These are phyloP conservation scores for Cliona cf. orientalis DNA, from an alignment of 37 sponge, comb jelly and placozoan genomes.

Conservation along the genomic window DNA sequence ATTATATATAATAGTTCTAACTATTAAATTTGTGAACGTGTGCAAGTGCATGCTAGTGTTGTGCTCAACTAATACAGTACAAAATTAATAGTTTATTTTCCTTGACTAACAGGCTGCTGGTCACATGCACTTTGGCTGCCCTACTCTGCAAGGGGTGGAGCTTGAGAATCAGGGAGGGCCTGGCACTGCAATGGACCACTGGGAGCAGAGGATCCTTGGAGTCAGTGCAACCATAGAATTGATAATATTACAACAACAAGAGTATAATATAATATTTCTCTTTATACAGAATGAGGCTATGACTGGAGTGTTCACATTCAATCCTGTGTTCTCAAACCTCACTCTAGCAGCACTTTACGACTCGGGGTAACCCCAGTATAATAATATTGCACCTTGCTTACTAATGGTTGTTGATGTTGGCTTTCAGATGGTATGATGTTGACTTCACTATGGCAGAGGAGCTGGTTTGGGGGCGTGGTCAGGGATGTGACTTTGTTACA, in stretches of 20 bases:
- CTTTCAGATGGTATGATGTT: conserved; percentile 74
- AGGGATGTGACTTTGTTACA: conserved; percentile 60
- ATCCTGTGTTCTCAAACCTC: conserved; percentile 71
- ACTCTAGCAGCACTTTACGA: conserved; percentile 80
- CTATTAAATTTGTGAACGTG: no score
- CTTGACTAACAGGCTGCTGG: conserved; percentile 71
- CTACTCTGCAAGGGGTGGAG: conserved; percentile 67
- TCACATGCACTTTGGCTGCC: conserved; percentile 71
- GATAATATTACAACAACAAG: not conserved
- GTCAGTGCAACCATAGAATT: conserved; percentile 10
- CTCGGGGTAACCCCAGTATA: conserved; percentile 84
- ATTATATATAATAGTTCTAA: no score
- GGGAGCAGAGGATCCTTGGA: conserved; percentile 83
- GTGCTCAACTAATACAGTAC: no score
- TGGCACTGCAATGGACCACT: conserved; percentile 71
- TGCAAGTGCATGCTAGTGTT: no score
- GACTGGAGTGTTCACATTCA: conserved; percentile 78
- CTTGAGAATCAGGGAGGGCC: conserved; percentile 87
- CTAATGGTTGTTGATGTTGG: no score
- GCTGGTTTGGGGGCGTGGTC: conserved; percentile 55
- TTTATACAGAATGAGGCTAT: conserved; percentile 80
- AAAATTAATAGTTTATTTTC: no score
- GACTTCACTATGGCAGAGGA: conserved; percentile 58
- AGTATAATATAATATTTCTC: no score
- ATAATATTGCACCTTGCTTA: no score